Percentiles rank a stretch among this genome's conserved stretches.
Evolutionary conservation across 2,888 invertebrate species (phyloP).

Genomic region (Encarsia formosa): DNA sequence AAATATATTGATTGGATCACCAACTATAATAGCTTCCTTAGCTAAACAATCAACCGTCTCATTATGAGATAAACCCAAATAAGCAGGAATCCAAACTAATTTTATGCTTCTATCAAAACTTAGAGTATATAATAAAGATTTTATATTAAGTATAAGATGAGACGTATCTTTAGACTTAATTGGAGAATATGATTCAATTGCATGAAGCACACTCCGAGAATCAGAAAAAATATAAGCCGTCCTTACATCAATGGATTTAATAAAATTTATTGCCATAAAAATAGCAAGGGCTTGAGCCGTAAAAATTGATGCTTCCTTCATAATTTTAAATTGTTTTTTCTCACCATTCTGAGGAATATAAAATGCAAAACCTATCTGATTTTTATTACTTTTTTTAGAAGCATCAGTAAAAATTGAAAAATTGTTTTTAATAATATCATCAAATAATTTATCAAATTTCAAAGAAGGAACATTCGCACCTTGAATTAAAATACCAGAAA

Average conservation of each 20-base stretch:
- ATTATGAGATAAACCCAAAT: too few species aligned
- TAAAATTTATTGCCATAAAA: not conserved
- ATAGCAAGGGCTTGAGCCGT: constrained; percentile 5
- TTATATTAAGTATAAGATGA: too few species aligned
- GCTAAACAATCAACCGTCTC: too few species aligned
- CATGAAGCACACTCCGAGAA: too few species aligned
- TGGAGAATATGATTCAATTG: too few species aligned
- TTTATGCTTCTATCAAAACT: too few species aligned
- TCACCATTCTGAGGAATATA: not conserved
- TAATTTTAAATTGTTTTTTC: not conserved
- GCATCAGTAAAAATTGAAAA: not conserved
- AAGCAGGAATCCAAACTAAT: too few species aligned
- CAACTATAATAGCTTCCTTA: too few species aligned
- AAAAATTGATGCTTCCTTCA: not conserved
- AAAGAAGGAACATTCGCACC: not conserved
- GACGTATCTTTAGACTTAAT: too few species aligned
- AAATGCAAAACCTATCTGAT: not conserved
- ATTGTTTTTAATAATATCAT: not conserved
- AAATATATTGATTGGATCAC: too few species aligned
- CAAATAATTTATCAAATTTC: constrained; percentile 2
- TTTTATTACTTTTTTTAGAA: not conserved
- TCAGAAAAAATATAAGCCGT: not conserved
- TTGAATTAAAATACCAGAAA: not conserved
- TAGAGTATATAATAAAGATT: too few species aligned
- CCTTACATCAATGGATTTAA: not conserved